Evolutionary conservation across 2,113 vertebrate species (phyloP).

Genomic region (Cnemophilus loriae): DNA sequence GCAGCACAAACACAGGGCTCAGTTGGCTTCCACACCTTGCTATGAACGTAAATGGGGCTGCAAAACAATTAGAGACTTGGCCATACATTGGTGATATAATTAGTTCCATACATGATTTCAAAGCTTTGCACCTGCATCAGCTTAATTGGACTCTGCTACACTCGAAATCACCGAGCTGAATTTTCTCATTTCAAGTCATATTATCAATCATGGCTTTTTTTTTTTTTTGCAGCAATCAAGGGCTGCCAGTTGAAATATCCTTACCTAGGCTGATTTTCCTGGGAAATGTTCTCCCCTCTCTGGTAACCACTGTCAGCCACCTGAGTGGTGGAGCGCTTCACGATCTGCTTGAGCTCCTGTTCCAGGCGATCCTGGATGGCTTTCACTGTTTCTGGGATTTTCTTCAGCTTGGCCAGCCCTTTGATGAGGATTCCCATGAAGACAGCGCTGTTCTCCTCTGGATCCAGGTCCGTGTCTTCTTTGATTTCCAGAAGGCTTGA

Average conservation of each 20-base stretch:
- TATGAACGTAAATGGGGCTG: neutral
- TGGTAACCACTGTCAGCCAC: conserved; percentile 93
- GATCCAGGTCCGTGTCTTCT: conserved; percentile 86
- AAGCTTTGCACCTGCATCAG: neutral
- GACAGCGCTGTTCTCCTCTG: conserved; percentile 90
- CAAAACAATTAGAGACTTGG: neutral
- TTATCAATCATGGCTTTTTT: neutral
- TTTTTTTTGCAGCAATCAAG: neutral
- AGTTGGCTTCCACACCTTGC: neutral
- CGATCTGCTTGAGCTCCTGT: conserved; percentile 94
- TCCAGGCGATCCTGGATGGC: conserved; percentile 95
- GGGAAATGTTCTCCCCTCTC: conserved; percentile 85
- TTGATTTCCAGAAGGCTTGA: conserved; percentile 79
- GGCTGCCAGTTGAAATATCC: neutral
- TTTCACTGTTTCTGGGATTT: conserved; percentile 92
- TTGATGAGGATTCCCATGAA: conserved; percentile 98
- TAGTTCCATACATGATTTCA: neutral
- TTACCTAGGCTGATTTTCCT: conserved; percentile 92
- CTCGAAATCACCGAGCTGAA: neutral
- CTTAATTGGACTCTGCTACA: neutral
- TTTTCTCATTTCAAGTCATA: neutral
- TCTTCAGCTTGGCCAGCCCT: conserved; percentile 91
- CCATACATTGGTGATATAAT: neutral
- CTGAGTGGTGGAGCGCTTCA: conserved; percentile 94
- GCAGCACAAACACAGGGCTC: neutral